Evolutionary conservation across 2,113 vertebrate species (phyloP), one percentile per base, ranked within the genome.

Genomic region (Hydrolagus affinis): DNA sequence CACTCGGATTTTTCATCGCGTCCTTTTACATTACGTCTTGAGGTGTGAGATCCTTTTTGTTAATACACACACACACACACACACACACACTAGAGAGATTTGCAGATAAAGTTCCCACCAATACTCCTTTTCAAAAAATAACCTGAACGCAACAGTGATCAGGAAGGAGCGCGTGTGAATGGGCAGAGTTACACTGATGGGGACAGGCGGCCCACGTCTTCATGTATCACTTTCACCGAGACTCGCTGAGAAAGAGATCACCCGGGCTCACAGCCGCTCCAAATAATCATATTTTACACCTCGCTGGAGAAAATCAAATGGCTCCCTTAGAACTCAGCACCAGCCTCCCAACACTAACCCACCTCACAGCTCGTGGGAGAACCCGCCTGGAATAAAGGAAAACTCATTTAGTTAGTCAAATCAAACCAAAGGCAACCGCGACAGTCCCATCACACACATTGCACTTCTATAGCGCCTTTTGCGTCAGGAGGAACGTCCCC

Each of bases 351-450:
- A 44, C 57, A 85, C 66, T 86, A 85, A 73, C n/a, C 1, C 7
- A 70, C 15, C 73, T 86, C 85, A 11, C 44, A 3, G 44, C 44
- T 86, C 62, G 14, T n/a, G 8, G 56, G 19, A 86, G 86, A 78
- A 70, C 64, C 64, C 85, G 66, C 85, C 85, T 80, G 86, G 69
- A 0, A 0, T 85, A 86, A 88, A 86, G 86, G 86, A 88, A 86
- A 86, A 88, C 88, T 86, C 85, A 83, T 87, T 88, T 80, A 88
- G 89, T 91, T 88, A 89, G 85, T 90, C 87, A 89, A 88, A 85
- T 88, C 87, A 89, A 87, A 23, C 86, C 87, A 87, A 89, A 86
- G 86, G 32, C 88, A 64, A 19, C 28, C 77, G n/a, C n/a, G n/a
- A n/a, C n/a, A n/a, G n/a, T n/a, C n/a, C n/a, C n/a, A n/a, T n/a